Percentiles rank a stretch among this genome's conserved stretches.
Conservation (phyloP, 2,797 vertebrate species). For the Chaenodraco wilsoni region DNA sequence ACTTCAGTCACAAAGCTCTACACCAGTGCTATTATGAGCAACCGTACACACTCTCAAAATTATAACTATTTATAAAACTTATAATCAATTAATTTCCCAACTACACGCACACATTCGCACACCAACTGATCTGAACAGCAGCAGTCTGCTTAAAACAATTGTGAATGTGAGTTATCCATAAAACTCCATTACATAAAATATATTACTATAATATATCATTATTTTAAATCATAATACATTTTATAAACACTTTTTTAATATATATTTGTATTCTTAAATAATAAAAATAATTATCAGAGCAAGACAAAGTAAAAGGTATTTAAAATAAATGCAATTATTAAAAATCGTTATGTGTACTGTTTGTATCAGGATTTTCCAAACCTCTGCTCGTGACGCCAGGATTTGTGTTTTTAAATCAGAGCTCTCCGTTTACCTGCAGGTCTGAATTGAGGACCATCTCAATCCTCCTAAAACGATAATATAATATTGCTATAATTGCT, state of each 20-base stretch:
- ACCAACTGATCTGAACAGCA: background rate
- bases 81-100: background rate
- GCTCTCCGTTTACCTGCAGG: background rate
- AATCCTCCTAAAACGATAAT: slow-evolving; percentile 22
- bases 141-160: background rate
- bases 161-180: background rate
- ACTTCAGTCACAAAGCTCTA: background rate
- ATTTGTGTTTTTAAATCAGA: slow-evolving; percentile 20
- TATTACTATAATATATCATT: background rate
- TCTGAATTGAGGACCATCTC: slow-evolving; percentile 4
- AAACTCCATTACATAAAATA: background rate
- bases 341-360: background rate
- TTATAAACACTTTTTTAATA: background rate
- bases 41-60: background rate
- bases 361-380: background rate
- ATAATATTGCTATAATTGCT: slow-evolving; percentile 26
- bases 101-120: background rate
- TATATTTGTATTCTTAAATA: background rate
- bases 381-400: slow-evolving; percentile 10
- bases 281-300: background rate
- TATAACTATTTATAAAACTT: background rate
- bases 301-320: background rate
- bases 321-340: background rate
- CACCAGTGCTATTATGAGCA: background rate
- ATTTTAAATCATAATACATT: background rate